Evolutionary conservation across 2,888 invertebrate species (phyloP), one percentile per base, ranked within the genome.

Genomic region (Prosopocoilus inquinatus): DNA sequence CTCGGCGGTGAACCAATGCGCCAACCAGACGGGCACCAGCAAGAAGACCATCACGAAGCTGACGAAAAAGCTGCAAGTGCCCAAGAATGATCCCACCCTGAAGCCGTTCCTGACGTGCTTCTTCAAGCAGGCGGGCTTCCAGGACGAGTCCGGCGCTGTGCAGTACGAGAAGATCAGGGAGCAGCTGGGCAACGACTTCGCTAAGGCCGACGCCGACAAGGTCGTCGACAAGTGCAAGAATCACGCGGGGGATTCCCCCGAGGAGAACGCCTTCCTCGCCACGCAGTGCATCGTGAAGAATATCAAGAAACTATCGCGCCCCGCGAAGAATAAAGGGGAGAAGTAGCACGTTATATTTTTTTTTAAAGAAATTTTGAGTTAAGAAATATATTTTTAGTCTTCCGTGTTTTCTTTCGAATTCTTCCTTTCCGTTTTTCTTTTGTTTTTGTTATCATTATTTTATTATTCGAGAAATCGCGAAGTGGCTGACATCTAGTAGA

Each of bases 261-360:
- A 50, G 11, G 55, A 55, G 32, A 55, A 55, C 33, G 55, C 55
- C 7, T 49, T 11, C 20, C 11, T 46, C 32, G 49, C 46, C 9
- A 50, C 55, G 11, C 44, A 55, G 15, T 55, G 55, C 28, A 45
- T 55, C 41, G 13, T 53, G 9, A 53, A 53, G 28, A 47, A 53
- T 12, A 53, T 53, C 11, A 32, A 48, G 32, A 53, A 47, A 20
- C 8, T 53, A 20, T 53, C 53, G 13, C 20, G 20, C 20, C 20
- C 20, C 20, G 20, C 20, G 20, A 28, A 28, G 20, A 28, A 28
- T 28, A 28, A 28, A 28, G 20, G 20, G 20, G 20, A 28, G 20
- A 28, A 28, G 20, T 28, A 28, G 20, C 7, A 7, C 7, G 20
- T 5, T 3, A 28, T 28, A 5, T 20, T 28, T 28, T 28, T 28